Evolutionary conservation across 1,140 invertebrate species (phyloP), one percentile per base, ranked within the genome.

Genomic region (Meteorus sp.): DNA sequence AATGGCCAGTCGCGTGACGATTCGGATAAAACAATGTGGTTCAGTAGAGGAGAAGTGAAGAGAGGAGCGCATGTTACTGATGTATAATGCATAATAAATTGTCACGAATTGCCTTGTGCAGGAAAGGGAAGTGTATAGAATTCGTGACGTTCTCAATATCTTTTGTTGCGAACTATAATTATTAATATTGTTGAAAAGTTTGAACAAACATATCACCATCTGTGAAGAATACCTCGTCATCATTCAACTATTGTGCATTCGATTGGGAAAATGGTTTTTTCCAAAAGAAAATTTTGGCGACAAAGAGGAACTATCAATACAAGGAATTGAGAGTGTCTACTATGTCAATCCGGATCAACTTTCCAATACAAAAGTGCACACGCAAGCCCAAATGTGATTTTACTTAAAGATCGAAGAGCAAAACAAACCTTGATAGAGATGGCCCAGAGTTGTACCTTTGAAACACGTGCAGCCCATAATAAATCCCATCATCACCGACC

Each of bases 391-490:
- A 33, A 20, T 17, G 23, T 31, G 11, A 15, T 15, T 29, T 37
- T 19, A 15, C 8, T 45, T 22, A 29, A 48, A 23, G 11, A 51
- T n/a, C 13, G 15, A 48, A 20, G 11, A 25, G 23, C 19, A 48
- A 48, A 55, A 76, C 70, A 63, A 73, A 80, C 76, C 77, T 80
- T 76, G 75, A 69, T 74, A 75, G 54, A 79, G 73, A 71, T 75
- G 76, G 67, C 71, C 65, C 63, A 79, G 68, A 67, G 65, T 72
- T 68, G 77, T 86, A 91, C 89, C 89, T 90, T 90, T 90, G 81
- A 91, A 86, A 84, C 89, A 90, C 81, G 89, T 88, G 84, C 89
- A 91, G 80, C 90, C 89, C 90, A 92, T 92, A 85, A 91, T 91
- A 85, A 90, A 91, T 81, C 88, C 88, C 89, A 91, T 91, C 88